Evolutionary conservation across 2,113 vertebrate species (phyloP).

Genomic region (Poicephalus gulielmi): DNA sequence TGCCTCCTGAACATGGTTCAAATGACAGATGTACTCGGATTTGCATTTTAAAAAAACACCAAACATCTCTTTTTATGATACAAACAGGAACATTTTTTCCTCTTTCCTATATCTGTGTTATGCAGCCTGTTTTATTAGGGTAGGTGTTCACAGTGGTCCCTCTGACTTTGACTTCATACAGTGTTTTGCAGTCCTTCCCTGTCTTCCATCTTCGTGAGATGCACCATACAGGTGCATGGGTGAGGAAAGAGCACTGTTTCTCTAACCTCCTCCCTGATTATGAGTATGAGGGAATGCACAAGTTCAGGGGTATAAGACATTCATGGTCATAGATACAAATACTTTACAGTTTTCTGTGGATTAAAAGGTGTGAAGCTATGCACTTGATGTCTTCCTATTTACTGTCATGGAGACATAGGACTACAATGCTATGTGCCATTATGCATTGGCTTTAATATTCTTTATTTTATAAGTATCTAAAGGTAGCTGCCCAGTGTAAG

Average conservation of each 20-base stretch:
- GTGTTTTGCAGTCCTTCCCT: neutral
- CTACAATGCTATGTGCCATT: neutral
- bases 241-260: neutral
- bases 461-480: neutral
- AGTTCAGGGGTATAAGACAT: neutral
- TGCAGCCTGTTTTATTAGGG: neutral
- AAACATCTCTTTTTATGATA: neutral
- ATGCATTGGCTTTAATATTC: neutral
- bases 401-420: neutral
- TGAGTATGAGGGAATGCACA: neutral
- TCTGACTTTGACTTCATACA: neutral
- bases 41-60: neutral
- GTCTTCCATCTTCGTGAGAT: neutral
- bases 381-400: neutral
- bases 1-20: neutral
- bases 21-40: neutral
- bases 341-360: neutral
- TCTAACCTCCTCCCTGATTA: neutral
- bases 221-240: rapidly evolving
- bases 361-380: neutral
- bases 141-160: neutral
- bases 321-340: neutral
- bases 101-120: neutral
- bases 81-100: neutral
- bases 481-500: neutral